phyloP scores from a whole-genome alignment of 2,797 vertebrate species.

The Sebastes variabilis region DNA sequence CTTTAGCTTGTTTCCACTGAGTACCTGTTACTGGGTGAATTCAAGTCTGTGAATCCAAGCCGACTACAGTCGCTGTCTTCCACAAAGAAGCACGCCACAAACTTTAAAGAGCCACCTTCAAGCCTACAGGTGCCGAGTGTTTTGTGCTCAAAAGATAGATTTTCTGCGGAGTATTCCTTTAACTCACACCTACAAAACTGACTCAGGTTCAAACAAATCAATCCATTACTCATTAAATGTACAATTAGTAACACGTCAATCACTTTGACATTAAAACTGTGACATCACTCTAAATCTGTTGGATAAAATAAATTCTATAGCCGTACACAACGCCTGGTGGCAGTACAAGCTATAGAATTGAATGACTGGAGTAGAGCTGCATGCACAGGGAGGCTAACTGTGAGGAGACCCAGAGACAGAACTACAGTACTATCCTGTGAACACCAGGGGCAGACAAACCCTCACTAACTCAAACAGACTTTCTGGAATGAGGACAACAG shows the following conservation, averaged over 20 bases:
- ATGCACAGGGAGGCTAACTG: constrained; percentile 53
- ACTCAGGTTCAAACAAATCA: background rate
- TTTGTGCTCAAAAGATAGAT: background rate
- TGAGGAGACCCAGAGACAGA: background rate
- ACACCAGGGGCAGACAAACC: constrained; percentile 56
- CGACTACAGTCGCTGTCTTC: background rate
- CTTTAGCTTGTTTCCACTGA: background rate
- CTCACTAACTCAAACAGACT: constrained; percentile 26
- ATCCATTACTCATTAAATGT: background rate
- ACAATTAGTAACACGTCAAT: background rate
- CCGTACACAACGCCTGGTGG: background rate
- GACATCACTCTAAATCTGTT: background rate
- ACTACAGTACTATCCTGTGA: constrained; percentile 32
- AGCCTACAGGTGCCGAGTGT: background rate
- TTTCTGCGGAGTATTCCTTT: constrained; percentile 36
- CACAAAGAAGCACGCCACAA: background rate
- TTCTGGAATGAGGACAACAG: constrained; percentile 40
- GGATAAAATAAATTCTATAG: background rate
- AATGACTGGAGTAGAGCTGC: constrained; percentile 39
- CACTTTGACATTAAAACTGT: background rate
- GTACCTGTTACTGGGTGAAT: background rate
- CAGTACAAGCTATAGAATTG: background rate
- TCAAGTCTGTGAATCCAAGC: background rate
- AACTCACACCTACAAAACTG: background rate
- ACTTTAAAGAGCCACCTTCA: background rate